phyloP scores from a whole-genome alignment of 1,140 invertebrate genomes.

The Trachelipus rathkii region DNA sequence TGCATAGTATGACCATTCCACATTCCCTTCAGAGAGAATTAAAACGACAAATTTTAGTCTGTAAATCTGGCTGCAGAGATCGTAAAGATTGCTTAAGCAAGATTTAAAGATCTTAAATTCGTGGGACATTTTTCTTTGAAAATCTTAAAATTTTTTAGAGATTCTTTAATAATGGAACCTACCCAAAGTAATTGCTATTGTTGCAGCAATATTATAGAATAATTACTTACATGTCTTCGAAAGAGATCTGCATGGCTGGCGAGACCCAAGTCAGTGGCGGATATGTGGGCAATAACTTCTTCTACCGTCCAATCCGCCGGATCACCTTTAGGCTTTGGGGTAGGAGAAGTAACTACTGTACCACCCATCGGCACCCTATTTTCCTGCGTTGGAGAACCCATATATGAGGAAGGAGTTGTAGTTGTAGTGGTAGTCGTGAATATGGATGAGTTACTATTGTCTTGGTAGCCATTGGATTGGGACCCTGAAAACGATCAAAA shows the following conservation, averaged over 20 bases:
- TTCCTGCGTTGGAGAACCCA: no score
- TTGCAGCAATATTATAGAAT: background rate
- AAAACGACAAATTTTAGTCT: no score
- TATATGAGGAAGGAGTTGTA: no score
- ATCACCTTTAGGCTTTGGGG: slow-evolving; percentile 52
- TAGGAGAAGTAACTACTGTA: background rate
- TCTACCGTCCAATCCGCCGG: slow-evolving; percentile 88
- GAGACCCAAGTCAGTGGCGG: slow-evolving; percentile 71
- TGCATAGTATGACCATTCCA: no score
- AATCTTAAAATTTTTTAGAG: no score
- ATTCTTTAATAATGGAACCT: no score
- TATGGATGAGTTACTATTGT: background rate
- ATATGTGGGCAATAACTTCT: slow-evolving; percentile 87
- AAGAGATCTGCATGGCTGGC: slow-evolving; percentile 85
- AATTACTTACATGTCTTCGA: slow-evolving; percentile 78
- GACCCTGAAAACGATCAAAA: background rate
- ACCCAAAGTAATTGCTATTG: no score
- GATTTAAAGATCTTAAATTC: no score
- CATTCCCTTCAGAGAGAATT: no score
- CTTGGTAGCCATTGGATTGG: background rate
- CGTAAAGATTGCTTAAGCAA: no score
- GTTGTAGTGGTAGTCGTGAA: background rate
- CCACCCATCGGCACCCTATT: background rate
- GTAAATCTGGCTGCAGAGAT: no score
- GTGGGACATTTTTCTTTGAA: no score